Conservation (phyloP, 2,888 invertebrate species). For the Harpagoxenus sublaevis region DNA sequence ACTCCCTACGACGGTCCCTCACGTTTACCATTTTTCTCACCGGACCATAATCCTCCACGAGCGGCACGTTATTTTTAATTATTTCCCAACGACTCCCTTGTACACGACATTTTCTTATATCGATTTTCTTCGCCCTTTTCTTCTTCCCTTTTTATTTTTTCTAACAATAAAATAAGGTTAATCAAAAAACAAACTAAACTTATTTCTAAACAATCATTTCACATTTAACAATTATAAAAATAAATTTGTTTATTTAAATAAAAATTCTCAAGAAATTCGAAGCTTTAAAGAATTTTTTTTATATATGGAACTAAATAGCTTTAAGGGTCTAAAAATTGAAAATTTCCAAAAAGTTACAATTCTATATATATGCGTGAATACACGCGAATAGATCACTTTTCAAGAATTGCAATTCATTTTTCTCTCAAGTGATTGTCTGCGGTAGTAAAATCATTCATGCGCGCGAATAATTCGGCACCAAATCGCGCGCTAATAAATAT, state of each 20-base stretch:
- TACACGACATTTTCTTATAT: conserved; percentile 32
- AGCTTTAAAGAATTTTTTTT: neutral
- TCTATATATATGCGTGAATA: neutral
- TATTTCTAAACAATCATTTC: conserved; percentile 6
- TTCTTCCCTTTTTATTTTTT: neutral
- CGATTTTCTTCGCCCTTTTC: neutral
- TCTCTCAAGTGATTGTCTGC: neutral
- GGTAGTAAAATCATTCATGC: conserved; percentile 23
- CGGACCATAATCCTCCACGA: conserved; percentile 64
- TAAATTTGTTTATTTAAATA: neutral
- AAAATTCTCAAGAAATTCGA: neutral
- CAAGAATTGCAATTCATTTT: neutral
- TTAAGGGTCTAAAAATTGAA: neutral
- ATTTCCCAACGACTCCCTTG: conserved; percentile 43
- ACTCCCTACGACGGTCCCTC: conserved; percentile 22
- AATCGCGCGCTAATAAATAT: conserved; percentile 34
- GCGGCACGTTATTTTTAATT: conserved; percentile 75
- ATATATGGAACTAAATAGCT: too few species aligned
- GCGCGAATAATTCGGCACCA: conserved; percentile 1
- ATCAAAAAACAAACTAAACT: neutral
- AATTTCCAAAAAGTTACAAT: neutral
- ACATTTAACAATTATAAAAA: neutral
- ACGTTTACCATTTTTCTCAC: conserved; percentile 51
- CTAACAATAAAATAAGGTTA: conserved; percentile 9
- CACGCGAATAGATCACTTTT: neutral